A percentile compares a stretch with the other conserved stretches of the same genome.
Conservation (phyloP, 2,888 invertebrate species). For the Agrochola lychnidis region DNA sequence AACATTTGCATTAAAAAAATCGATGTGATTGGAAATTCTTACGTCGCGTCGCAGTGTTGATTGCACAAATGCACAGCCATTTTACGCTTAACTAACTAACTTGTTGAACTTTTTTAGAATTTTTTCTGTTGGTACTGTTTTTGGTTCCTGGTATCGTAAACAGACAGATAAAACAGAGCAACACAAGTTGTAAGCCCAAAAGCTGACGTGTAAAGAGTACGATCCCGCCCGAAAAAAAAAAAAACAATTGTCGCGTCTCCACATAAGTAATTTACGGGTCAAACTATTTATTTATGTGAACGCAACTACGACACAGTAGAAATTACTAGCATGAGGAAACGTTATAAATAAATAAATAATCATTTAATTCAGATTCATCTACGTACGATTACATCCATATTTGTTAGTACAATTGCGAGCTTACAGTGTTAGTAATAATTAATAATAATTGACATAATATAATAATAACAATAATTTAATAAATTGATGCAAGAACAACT, state of each 20-base stretch:
- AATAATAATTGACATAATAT: too few species aligned
- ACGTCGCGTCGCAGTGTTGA: slow-evolving; percentile 8
- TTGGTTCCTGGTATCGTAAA: not conserved
- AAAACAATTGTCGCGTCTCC: too few species aligned
- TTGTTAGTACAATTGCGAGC: too few species aligned
- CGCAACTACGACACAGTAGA: not conserved
- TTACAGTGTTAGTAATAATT: too few species aligned
- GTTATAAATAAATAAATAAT: too few species aligned
- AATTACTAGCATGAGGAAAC: not conserved
- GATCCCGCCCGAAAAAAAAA: not conserved
- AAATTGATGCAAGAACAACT: not conserved
- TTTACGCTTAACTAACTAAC: slow-evolving; percentile 4
- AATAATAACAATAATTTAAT: too few species aligned
- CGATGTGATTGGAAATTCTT: slow-evolving; percentile 31
- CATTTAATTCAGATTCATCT: too few species aligned
- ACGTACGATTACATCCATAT: too few species aligned
- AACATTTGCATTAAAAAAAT: slow-evolving; percentile 37
- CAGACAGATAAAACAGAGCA: not conserved
- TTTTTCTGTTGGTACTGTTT: not conserved
- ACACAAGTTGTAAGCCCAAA: not conserved
- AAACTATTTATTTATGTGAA: too few species aligned
- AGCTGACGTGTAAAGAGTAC: not conserved
- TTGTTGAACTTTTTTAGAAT: slow-evolving; percentile 2
- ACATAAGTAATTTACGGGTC: too few species aligned
- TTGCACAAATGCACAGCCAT: slow-evolving; percentile 9